Evolutionary conservation across 1,140 invertebrate genomes (phyloP).

Genomic region (Telenomus remus): DNA sequence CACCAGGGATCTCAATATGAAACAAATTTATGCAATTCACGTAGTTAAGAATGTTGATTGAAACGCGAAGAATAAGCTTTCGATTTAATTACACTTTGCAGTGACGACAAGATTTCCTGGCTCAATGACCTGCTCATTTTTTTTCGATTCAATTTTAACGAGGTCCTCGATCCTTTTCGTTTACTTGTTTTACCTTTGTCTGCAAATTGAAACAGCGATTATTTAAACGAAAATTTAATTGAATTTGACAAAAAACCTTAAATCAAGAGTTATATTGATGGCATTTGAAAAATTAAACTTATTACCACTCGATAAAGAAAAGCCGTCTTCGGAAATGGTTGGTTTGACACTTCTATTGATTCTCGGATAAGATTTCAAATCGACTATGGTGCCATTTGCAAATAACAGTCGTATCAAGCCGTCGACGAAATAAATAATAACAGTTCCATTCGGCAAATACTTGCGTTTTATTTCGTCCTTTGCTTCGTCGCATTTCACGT

Average conservation of each 20-base stretch:
- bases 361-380: constrained; percentile 31
- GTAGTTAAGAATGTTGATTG: not conserved
- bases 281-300: not conserved
- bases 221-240: too few species aligned
- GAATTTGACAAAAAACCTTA: too few species aligned
- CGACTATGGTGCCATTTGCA: constrained; percentile 62
- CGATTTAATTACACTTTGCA: constrained; percentile 10
- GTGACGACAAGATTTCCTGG: not conserved
- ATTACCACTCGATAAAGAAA: constrained; percentile 5
- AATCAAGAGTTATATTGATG: too few species aligned
- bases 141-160: constrained; percentile 17
- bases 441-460: constrained; percentile 65
- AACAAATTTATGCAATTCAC: constrained; percentile 12
- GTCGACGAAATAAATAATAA: constrained; percentile 62
- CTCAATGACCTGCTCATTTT: constrained; percentile 19
- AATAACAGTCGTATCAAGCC: constrained; percentile 60
- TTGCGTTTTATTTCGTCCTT: constrained; percentile 61
- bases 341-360: constrained; percentile 16
- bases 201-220: not conserved
- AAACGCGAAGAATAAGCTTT: constrained; percentile 3
- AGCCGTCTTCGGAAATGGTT: not conserved
- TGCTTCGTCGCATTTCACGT: constrained; percentile 13
- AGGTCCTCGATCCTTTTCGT: constrained; percentile 3
- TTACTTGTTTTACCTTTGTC: constrained; percentile 3
- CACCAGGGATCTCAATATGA: constrained; percentile 17